Percentiles rank a stretch among this genome's conserved stretches.
Conservation (phyloP, 2,888 invertebrate genomes). For the Thera obeliscata region DNA sequence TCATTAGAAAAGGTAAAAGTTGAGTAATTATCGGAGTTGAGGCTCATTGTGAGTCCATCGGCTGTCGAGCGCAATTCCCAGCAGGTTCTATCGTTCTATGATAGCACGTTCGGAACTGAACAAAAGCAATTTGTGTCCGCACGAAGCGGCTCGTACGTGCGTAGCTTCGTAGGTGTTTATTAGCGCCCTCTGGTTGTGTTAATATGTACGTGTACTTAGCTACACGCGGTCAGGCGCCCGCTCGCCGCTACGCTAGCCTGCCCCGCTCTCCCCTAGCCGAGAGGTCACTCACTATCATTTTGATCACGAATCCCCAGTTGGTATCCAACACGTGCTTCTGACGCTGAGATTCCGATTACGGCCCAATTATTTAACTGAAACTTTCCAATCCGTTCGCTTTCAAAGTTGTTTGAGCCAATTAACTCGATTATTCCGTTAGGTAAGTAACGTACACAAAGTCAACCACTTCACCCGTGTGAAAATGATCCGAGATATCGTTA, state of each 20-base stretch:
- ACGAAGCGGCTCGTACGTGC: conserved; percentile 72
- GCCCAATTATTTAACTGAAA: conserved; percentile 59
- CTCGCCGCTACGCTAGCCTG: conserved; percentile 42
- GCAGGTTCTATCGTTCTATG: conserved; percentile 47
- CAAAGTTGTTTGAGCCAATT: conserved; percentile 37
- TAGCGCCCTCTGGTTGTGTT: conserved; percentile 68
- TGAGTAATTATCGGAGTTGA: conserved; percentile 61
- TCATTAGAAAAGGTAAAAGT: conserved; percentile 64
- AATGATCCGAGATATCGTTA: conserved; percentile 38
- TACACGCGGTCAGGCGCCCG: conserved; percentile 35
- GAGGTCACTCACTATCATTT: conserved; percentile 70
- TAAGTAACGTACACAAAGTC: conserved; percentile 5
- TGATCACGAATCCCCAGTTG: conserved; percentile 66
- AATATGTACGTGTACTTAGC: conserved; percentile 53
- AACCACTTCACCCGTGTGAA: conserved; percentile 26
- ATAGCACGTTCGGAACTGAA: conserved; percentile 73
- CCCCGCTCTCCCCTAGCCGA: conserved; percentile 56
- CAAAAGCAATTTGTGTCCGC: conserved; percentile 83
- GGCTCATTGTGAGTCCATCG: conserved; percentile 69
- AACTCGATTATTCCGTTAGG: conserved; percentile 31
- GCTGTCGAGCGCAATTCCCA: conserved; percentile 61
- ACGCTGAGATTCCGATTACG: conserved; percentile 50
- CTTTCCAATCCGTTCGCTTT: conserved; percentile 46
- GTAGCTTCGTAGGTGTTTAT: conserved; percentile 78
- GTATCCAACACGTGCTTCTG: conserved; percentile 56